These are phyloP conservation scores for Caenorhabditis angaria DNA, from an alignment of 2,888 invertebrate species.

Conservation along the genomic window DNA sequence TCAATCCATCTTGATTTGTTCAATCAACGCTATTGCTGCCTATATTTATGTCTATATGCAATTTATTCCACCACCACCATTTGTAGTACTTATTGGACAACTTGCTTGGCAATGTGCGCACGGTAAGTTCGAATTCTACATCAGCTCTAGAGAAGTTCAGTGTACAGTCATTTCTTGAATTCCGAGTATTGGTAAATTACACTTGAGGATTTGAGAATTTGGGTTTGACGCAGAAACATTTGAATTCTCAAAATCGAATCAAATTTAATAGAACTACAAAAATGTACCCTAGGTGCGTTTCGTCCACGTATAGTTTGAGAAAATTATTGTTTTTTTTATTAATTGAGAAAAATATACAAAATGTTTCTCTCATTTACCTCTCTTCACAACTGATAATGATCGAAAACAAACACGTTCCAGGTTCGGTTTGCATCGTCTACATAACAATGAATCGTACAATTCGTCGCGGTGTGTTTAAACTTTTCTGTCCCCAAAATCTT, in stretches of 20 bases:
- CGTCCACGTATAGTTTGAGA: too few species aligned
- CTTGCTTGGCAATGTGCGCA: constrained; percentile 51
- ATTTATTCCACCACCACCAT: constrained; percentile 41
- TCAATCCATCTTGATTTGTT: constrained; percentile 46
- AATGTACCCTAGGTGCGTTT: too few species aligned
- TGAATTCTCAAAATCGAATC: too few species aligned
- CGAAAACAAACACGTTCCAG: constrained; percentile 4
- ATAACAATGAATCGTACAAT: constrained; percentile 36
- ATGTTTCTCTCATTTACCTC: too few species aligned
- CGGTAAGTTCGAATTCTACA: constrained; percentile 22
- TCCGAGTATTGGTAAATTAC: too few species aligned
- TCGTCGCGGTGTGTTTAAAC: constrained; percentile 23
- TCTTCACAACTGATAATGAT: not conserved
- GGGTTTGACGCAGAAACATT: too few species aligned
- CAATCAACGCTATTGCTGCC: constrained; percentile 44
- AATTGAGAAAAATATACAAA: too few species aligned
- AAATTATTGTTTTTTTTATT: too few species aligned
- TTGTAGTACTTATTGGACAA: constrained; percentile 45
- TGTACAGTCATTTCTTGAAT: not conserved
- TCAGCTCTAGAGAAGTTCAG: not conserved
- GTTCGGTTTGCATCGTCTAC: constrained; percentile 30
- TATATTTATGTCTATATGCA: constrained; percentile 56
- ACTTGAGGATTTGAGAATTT: too few species aligned
- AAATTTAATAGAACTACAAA: too few species aligned
- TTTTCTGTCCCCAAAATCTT: constrained; percentile 1